A percentile compares a stretch with the other conserved stretches of the same genome.
These are phyloP conservation scores for Heterodera carotae DNA, from an alignment of 1,140 invertebrate species.

Conservation along the genomic window DNA sequence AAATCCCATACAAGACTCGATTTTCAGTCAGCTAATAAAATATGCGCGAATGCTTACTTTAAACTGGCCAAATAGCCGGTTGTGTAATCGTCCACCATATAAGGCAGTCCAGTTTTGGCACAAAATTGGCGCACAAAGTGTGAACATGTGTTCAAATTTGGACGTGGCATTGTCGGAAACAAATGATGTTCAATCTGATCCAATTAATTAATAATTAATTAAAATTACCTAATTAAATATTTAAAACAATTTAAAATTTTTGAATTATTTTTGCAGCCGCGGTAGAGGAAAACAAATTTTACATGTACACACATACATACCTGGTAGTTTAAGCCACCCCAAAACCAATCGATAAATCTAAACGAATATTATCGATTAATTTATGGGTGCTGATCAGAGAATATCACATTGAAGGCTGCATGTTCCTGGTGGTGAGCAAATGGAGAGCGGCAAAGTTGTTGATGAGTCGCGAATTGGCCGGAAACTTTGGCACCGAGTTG, in stretches of 20 bases:
- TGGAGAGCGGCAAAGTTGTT: slow-evolving; percentile 66
- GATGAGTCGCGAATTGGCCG: slow-evolving; percentile 56
- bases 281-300: no score
- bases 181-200: slow-evolving; percentile 66
- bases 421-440: slow-evolving; percentile 65
- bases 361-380: neutral
- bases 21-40: no score
- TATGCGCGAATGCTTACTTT: no score
- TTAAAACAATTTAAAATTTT: slow-evolving; percentile 4
- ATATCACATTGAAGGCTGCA: slow-evolving; percentile 58
- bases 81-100: slow-evolving; percentile 60
- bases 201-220: no score
- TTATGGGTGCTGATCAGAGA: neutral
- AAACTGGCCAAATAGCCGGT: slow-evolving; percentile 52
- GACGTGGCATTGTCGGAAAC: slow-evolving; percentile 65
- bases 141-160: slow-evolving; percentile 52
- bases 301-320: slow-evolving; percentile 38
- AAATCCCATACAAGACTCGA: no score
- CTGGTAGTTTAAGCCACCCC: slow-evolving; percentile 66
- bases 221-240: no score
- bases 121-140: slow-evolving; percentile 58
- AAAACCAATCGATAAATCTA: slow-evolving; percentile 64
- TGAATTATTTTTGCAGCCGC: slow-evolving; percentile 16
- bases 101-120: slow-evolving; percentile 55
- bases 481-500: slow-evolving; percentile 64